phyloP scores from a whole-genome alignment of 2,888 invertebrate species.

The Thereva nobilitata region DNA sequence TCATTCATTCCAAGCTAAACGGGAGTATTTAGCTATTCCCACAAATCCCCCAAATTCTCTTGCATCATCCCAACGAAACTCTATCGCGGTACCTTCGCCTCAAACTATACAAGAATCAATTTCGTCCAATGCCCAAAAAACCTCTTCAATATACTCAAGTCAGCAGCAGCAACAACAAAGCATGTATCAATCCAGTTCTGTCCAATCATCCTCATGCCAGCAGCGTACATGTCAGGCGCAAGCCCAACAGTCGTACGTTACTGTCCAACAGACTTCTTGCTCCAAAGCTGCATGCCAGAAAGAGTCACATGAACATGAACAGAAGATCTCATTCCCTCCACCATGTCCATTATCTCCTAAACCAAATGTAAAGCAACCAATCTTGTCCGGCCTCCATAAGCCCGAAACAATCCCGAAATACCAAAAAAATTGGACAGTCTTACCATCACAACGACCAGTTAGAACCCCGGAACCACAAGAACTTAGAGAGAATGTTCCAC shows the following conservation, averaged over 20 bases:
- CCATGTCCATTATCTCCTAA: constrained; percentile 54
- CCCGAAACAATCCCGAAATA: constrained; percentile 68
- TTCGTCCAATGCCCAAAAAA: not conserved
- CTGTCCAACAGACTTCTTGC: constrained; percentile 35
- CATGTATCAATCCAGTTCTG: constrained; percentile 49
- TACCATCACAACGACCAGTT: constrained; percentile 63
- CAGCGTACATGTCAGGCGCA: constrained; percentile 36
- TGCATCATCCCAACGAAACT: constrained; percentile 5
- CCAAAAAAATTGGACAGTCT: constrained; percentile 66
- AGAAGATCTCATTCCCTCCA: constrained; percentile 55
- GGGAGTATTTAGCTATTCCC: constrained; percentile 47
- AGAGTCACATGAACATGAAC: constrained; percentile 49
- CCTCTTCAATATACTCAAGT: not conserved
- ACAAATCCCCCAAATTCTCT: constrained; percentile 47
- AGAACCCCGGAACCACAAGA: constrained; percentile 64
- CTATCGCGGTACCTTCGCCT: not conserved
- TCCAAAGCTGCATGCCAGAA: constrained; percentile 38
- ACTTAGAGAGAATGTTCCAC: constrained; percentile 58
- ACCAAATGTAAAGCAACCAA: constrained; percentile 48
- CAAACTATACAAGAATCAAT: not conserved
- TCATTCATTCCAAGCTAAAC: constrained; percentile 56
- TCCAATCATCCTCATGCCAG: constrained; percentile 40
- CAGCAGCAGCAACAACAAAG: constrained; percentile 48
- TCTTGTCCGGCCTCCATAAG: constrained; percentile 64
- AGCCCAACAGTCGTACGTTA: constrained; percentile 13